Conservation (phyloP, 1,140 invertebrate genomes). For the Macrocentrus cingulum region DNA sequence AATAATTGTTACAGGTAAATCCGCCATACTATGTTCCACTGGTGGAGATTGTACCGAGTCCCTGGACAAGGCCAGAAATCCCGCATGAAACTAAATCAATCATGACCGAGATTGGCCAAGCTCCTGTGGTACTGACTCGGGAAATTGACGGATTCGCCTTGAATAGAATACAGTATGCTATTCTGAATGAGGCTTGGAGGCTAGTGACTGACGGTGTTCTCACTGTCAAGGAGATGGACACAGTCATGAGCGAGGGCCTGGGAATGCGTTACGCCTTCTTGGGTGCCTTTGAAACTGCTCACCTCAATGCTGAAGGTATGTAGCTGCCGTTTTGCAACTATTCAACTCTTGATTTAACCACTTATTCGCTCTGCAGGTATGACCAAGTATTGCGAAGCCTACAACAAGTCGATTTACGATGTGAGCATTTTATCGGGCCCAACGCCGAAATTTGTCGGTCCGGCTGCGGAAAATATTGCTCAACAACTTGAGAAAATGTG, state of each 20-base stretch:
- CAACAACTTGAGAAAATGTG: conserved; percentile 73
- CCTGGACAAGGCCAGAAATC: conserved; percentile 80
- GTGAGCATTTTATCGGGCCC: conserved; percentile 77
- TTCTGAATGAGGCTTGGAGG: conserved; percentile 90
- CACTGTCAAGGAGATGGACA: conserved; percentile 86
- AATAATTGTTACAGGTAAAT: conserved; percentile 68
- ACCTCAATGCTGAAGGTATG: conserved; percentile 94
- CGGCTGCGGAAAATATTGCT: conserved; percentile 63
- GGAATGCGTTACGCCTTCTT: conserved; percentile 94
- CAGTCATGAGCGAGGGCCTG: conserved; percentile 91
- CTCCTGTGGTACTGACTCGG: conserved; percentile 79
- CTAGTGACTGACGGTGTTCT: conserved; percentile 83
- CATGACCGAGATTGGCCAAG: conserved; percentile 88
- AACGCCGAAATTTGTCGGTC: conserved; percentile 73
- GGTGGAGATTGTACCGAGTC: conserved; percentile 91
- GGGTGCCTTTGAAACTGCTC: conserved; percentile 90
- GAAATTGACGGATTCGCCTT: conserved; percentile 92
- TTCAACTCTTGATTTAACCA: conserved; percentile 7
- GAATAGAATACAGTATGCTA: conserved; percentile 94
- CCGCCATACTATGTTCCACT: conserved; percentile 94
- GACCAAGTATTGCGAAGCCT: conserved; percentile 72
- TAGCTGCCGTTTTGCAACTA: too few relatives aligned
- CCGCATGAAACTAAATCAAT: conserved; percentile 69
- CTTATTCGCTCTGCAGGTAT: conserved; percentile 59
- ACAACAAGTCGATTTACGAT: conserved; percentile 76